Conservation (phyloP, 2,888 invertebrate genomes). For the Drosophila testacea region DNA sequence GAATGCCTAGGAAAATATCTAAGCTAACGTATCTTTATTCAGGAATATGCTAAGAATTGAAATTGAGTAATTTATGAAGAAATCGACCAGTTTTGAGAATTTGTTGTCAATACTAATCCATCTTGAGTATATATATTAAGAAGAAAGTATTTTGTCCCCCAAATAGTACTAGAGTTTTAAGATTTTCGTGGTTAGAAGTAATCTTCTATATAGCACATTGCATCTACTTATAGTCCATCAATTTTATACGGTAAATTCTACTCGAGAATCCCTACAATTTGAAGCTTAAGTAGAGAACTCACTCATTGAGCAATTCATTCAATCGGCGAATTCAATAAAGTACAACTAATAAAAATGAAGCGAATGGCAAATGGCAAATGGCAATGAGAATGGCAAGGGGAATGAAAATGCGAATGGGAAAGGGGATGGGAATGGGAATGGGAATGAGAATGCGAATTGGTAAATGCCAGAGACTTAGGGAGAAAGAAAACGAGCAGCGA, state of each 20-base stretch:
- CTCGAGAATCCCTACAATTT: conserved; percentile 37
- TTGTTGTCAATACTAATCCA: background rate
- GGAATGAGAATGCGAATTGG: conserved; percentile 9
- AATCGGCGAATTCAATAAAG: conserved; percentile 78
- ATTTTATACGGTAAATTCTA: conserved; percentile 33
- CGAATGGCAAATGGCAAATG: conserved; percentile 68
- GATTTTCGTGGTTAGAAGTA: background rate
- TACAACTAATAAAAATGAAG: conserved; percentile 78
- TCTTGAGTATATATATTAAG: background rate
- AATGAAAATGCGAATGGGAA: conserved; percentile 41
- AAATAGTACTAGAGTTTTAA: background rate
- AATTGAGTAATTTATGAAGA: too few species aligned
- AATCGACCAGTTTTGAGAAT: too few species aligned
- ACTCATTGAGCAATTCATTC: conserved; percentile 78
- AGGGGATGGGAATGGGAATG: background rate
- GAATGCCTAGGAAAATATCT: too few species aligned
- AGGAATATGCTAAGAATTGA: too few species aligned
- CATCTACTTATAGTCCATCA: conserved; percentile 30
- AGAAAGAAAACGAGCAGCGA: conserved; percentile 48
- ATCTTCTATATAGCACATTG: conserved; percentile 6
- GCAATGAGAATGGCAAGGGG: conserved; percentile 34
- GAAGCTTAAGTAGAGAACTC: conserved; percentile 13
- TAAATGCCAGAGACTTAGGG: conserved; percentile 28
- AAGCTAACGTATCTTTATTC: too few species aligned
- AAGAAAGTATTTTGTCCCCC: background rate